phyloP scores from a whole-genome alignment of 2,113 vertebrate genomes.

The Bombycilla garrulus region DNA sequence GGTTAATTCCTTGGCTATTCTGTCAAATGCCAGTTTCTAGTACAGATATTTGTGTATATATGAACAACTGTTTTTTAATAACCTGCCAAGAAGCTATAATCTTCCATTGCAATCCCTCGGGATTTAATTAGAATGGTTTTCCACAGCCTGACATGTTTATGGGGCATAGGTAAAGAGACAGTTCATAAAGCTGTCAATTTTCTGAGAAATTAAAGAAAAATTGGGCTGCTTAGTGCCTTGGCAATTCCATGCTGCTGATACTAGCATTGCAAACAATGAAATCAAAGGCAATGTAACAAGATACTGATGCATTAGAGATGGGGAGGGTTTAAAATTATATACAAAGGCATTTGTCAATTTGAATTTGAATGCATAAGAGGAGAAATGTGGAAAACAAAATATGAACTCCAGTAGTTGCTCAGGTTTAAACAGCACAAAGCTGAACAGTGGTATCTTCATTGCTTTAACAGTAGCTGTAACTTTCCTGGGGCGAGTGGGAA shows the following conservation, averaged over 20 bases:
- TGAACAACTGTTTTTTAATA: conserved; percentile 87
- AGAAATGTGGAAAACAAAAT: conserved; percentile 52
- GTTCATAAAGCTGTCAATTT: conserved; percentile 89
- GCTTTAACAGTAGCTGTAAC: conserved; percentile 27
- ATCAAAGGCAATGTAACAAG: conserved; percentile 80
- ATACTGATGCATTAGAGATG: conserved; percentile 79
- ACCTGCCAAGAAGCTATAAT: conserved; percentile 83
- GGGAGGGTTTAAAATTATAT: conserved; percentile 75
- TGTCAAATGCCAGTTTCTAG: conserved; percentile 72
- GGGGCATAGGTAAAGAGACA: conserved; percentile 85
- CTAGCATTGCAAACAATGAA: conserved; percentile 75
- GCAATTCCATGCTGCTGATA: conserved; percentile 78
- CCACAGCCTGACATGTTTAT: conserved; percentile 84
- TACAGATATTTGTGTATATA: conserved; percentile 81
- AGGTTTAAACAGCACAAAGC: not conserved
- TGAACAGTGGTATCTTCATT: conserved; percentile 39
- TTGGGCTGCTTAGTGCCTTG: conserved; percentile 79
- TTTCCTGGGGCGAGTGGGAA: conserved; percentile 38
- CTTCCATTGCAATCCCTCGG: conserved; percentile 73
- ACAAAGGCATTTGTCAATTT: conserved; percentile 80
- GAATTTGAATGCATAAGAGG: conserved; percentile 75
- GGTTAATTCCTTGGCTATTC: conserved; percentile 73
- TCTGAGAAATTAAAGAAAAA: conserved; percentile 85
- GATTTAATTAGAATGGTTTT: conserved; percentile 85
- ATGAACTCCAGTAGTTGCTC: conserved; percentile 28